These are phyloP conservation scores for Peromyscus eremicus DNA, from an alignment of 2,797 vertebrate species.

Conservation along the genomic window DNA sequence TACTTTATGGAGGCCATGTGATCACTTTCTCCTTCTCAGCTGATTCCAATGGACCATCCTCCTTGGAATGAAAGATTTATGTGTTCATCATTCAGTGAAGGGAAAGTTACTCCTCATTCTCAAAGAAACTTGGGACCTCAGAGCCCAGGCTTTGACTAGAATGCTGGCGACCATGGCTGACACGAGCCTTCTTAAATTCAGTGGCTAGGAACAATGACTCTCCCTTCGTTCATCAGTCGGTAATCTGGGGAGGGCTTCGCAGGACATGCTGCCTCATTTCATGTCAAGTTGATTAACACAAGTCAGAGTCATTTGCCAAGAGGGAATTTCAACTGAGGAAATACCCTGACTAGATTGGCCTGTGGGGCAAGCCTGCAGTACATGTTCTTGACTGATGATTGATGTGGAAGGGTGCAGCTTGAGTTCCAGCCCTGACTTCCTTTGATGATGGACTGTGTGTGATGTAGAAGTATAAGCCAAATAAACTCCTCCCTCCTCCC, in stretches of 20 bases:
- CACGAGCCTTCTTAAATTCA: not conserved
- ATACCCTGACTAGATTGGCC: not conserved
- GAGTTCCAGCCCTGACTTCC: not conserved
- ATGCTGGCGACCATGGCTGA: not conserved
- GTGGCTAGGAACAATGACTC: not conserved
- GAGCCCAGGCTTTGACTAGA: not conserved
- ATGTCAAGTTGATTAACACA: not conserved
- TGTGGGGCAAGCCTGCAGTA: not conserved
- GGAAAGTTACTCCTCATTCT: not conserved
- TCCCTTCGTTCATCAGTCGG: not conserved
- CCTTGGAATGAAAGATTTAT: not conserved
- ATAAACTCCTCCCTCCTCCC: not conserved
- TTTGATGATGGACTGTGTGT: not conserved
- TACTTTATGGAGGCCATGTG: too few relatives aligned
- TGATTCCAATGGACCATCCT: fast-evolving
- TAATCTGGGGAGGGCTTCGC: not conserved
- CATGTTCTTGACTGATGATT: not conserved
- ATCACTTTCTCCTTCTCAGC: not conserved
- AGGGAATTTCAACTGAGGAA: not conserved
- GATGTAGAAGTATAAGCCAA: not conserved
- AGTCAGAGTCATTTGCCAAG: not conserved
- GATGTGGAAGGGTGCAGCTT: not conserved
- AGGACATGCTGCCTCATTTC: not conserved
- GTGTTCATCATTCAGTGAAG: not conserved
- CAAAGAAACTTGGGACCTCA: not conserved